Percentiles rank a stretch among this genome's conserved stretches.
Conservation (phyloP, 2,888 invertebrate genomes). For the Coenonympha arcania region DNA sequence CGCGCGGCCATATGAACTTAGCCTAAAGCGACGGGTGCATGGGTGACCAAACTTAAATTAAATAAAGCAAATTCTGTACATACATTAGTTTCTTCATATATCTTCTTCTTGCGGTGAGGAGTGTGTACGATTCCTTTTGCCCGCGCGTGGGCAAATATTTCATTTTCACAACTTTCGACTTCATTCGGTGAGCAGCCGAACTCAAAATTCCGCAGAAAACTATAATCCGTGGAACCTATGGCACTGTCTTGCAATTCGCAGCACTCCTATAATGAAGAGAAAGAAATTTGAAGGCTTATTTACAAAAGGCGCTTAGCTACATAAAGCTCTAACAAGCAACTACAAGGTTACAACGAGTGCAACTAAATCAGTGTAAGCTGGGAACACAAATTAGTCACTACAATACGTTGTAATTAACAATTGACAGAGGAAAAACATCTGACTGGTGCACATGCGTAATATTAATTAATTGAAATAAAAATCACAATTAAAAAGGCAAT, state of each 20-base stretch:
- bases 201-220: conserved; percentile 19
- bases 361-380: background rate
- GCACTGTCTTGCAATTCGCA: conserved; percentile 21
- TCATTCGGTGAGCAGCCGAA: conserved; percentile 54
- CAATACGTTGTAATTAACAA: conserved; percentile 3
- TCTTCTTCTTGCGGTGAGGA: conserved; percentile 75
- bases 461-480: background rate
- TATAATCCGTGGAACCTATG: conserved; percentile 14
- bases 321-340: conserved; percentile 19
- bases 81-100: conserved; percentile 79
- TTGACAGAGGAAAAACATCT: conserved; percentile 19
- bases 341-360: conserved; percentile 25
- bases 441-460: conserved; percentile 8
- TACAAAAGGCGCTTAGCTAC: conserved; percentile 39
- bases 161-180: conserved; percentile 72
- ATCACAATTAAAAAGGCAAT: background rate
- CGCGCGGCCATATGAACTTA: no score
- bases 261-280: conserved; percentile 51
- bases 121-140: conserved; percentile 76
- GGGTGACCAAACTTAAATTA: conserved; percentile 5
- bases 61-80: conserved; percentile 47
- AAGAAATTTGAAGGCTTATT: conserved; percentile 53
- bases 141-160: conserved; percentile 76
- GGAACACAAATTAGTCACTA: conserved; percentile 15
- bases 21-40: background rate